phyloP scores from a whole-genome alignment of 1,140 invertebrate species.

The Elymnias hypermnestra region DNA sequence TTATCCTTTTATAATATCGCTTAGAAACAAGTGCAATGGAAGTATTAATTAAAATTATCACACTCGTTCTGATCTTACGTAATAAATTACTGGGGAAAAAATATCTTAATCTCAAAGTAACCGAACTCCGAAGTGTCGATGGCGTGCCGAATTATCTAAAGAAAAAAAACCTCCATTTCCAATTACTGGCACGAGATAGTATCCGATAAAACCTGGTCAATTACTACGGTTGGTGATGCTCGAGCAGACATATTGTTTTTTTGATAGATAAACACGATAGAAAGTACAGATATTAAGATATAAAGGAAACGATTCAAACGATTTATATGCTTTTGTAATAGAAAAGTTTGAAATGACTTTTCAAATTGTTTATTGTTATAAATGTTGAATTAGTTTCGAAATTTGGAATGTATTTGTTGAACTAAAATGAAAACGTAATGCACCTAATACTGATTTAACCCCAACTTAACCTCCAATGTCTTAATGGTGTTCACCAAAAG shows the following conservation, averaged over 20 bases:
- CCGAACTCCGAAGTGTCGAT: conserved; percentile 14
- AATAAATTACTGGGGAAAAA: neutral
- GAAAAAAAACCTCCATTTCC: conserved; percentile 22
- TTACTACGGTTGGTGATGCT: conserved; percentile 32
- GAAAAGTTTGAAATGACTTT: neutral
- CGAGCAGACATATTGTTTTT: conserved; percentile 27
- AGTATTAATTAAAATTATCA: conserved; percentile 1
- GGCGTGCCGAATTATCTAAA: neutral
- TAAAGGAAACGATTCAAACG: conserved; percentile 1
- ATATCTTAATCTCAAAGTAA: conserved; percentile 13
- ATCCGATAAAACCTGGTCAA: conserved; percentile 28
- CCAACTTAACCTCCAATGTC: too few species aligned
- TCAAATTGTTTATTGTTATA: too few species aligned
- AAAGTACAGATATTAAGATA: conserved; percentile 10
- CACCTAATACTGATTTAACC: too few species aligned
- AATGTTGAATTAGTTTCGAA: too few species aligned
- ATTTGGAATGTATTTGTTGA: too few species aligned
- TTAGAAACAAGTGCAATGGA: neutral
- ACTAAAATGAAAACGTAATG: too few species aligned
- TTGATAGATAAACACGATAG: conserved; percentile 16
- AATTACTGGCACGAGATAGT: conserved; percentile 30
- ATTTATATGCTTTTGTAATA: conserved; percentile 4
- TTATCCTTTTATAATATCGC: too few species aligned
- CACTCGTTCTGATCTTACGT: neutral
- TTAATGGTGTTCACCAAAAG: too few species aligned